Base-by-base conservation (phyloP, 2,888 invertebrate genomes). In the Chymomyza caudatula region DNA sequence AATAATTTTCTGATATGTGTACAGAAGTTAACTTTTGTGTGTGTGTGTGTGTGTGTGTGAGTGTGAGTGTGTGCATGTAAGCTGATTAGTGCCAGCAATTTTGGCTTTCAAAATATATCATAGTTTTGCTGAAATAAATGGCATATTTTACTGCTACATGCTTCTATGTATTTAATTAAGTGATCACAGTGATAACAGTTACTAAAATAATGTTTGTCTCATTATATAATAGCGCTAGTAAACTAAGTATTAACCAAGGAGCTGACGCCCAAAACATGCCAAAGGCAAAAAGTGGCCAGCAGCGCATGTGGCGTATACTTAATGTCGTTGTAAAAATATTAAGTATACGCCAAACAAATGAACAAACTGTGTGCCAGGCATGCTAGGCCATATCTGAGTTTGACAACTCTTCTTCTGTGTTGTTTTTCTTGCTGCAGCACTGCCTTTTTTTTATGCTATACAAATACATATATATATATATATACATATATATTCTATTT, bases 81-180 rank as follows among this genome's bases (percentile, higher is more conserved):
- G 76, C 81, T 74, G 81, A 85, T 85, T 85, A 85, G 68, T 66
- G 29, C 8, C 20, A 52, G 4, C 52, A 52, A 52, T 52, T 52
- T 52, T 15, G 22, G n/a, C 20, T 22, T 4, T 4, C 8, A 37
- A 37, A 37, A 11, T 37, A 37, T 37, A 11, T 37, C 29, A 1
- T 37, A 4, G 1, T 52, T 52, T 52, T 52, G n/a, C 19, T n/a
- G n/a, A 37, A 37, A 3, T 37, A 37, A 37, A 37, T 37, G 29
- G 11, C 29, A 37, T 37, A 37, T 8, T 37, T 37, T 37, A 37
- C 11, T 37, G 29, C 29, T 37, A n/a, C n/a, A n/a, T 52, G 22
- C 15, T 52, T 11, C 19, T 51, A 13, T 51, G 19, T 13, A 37
- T 37, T 37, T 37, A 37, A 37, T 37, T 37, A 37, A 37, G 29